These are phyloP conservation scores for Crocallis elinguaria DNA, from an alignment of 2,888 invertebrate genomes.

Conservation along the genomic window DNA sequence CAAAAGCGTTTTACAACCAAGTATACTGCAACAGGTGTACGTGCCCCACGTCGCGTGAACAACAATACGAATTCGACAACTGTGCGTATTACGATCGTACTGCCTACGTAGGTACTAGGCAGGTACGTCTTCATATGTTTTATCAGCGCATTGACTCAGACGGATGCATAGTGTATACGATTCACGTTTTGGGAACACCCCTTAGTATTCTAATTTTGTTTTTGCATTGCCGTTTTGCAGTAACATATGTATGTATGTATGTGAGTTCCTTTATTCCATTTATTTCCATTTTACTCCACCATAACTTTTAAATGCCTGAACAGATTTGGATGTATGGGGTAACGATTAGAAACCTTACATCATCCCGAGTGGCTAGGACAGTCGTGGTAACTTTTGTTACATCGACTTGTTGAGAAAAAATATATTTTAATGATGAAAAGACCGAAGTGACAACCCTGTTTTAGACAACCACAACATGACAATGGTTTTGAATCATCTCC, in stretches of 20 bases:
- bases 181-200: slow-evolving; percentile 58
- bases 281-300: too few species aligned
- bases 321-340: too few species aligned
- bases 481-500: too few species aligned
- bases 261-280: neutral
- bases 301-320: too few species aligned
- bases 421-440: too few species aligned
- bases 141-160: slow-evolving; percentile 57
- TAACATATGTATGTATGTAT: neutral
- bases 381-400: too few species aligned
- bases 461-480: too few species aligned
- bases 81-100: slow-evolving; percentile 58
- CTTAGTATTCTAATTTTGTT: slow-evolving; percentile 26
- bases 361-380: too few species aligned
- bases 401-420: too few species aligned
- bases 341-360: too few species aligned
- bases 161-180: slow-evolving; percentile 43
- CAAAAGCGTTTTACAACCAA: neutral
- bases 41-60: slow-evolving; percentile 57
- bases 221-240: slow-evolving; percentile 10
- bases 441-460: too few species aligned
- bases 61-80: slow-evolving; percentile 59
- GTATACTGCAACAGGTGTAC: slow-evolving; percentile 56
- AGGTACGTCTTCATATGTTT: slow-evolving; percentile 52
- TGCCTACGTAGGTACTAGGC: neutral